A percentile compares a stretch with the other conserved stretches of the same genome.
These are phyloP conservation scores for Blastobasis lacticolella DNA, from an alignment of 2,888 invertebrate species.

Conservation along the genomic window DNA sequence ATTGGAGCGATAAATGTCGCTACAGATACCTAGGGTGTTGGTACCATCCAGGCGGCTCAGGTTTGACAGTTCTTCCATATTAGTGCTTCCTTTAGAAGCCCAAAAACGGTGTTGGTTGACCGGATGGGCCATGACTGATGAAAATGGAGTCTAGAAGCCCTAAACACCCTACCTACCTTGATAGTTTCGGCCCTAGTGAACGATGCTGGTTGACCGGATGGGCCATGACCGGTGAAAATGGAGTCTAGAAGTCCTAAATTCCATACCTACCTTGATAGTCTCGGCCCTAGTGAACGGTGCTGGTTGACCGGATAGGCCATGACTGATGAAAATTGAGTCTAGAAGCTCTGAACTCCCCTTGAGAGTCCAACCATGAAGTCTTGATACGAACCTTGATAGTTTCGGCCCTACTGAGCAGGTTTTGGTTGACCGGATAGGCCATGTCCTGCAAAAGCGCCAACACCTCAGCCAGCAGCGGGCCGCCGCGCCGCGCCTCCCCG, in stretches of 20 bases:
- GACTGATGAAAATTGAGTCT: constrained; percentile 74
- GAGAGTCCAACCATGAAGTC: too few relatives aligned
- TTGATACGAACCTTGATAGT: constrained; percentile 48
- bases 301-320: constrained; percentile 71
- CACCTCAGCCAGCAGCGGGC: constrained; percentile 81
- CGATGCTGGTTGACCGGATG: constrained; percentile 68
- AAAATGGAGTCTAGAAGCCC: constrained; percentile 42
- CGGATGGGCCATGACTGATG: constrained; percentile 76
- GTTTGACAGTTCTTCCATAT: too few relatives aligned
- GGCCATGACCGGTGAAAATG: constrained; percentile 78
- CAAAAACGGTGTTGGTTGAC: constrained; percentile 61
- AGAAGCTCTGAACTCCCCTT: too few relatives aligned
- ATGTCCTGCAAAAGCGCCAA: constrained; percentile 79
- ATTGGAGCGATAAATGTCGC: too few relatives aligned
- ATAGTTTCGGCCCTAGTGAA: too few relatives aligned
- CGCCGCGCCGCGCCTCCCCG: constrained; percentile 75
- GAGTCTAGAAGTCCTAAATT: too few relatives aligned
- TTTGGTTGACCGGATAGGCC: constrained; percentile 68
- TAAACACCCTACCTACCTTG: too few relatives aligned
- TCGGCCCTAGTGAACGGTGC: constrained; percentile 59
- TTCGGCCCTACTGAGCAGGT: constrained; percentile 61
- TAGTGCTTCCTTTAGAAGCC: too few relatives aligned
- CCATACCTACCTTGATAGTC: constrained; percentile 53
- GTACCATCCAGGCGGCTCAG: too few relatives aligned
- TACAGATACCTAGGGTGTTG: too few relatives aligned